Base-by-base conservation (phyloP, 1,140 invertebrate species). In the Leguminivora glycinivorella region DNA sequence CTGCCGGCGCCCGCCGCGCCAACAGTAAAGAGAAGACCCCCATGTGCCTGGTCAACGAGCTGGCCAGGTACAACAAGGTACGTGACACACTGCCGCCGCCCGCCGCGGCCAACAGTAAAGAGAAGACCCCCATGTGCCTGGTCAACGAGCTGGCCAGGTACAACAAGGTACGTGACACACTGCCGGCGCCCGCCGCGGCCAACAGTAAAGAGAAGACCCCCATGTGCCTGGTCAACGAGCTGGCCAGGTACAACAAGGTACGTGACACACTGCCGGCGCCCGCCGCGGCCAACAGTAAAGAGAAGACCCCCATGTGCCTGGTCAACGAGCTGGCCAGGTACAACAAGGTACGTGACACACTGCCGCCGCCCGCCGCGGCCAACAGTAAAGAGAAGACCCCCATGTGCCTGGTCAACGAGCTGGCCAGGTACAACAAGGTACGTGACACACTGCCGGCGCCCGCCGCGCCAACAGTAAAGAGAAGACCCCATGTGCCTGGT, bases 401-500 rank as follows among this genome's bases (percentile, higher is more conserved):
- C 63, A 99, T 99, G 98, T 99, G 98, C 94, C 95, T 99, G 90
- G 96, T 99, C 78, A 99, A 99, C 88, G 98, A 99, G 92, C 93
- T 99, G 87, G 97, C 98, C 82, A 94, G 98, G 92, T 99, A 96
- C 92, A 99, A 99, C 91, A 98, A 98, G 93, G 96, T 97, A 84
- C 78, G 71, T 40, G 34, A 14, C 12, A 38, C 10, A n/a, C n/a
- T n/a, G n/a, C 69, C 78, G 72, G 52, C 83, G 85, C 88, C 81
- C 84, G 83, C 86, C 92, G 91, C 82, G 84, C 94, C 92, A 95
- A 95, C 93, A 95, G 94, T 93, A 97, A 97, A 95, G 98, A 99
- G 93, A 99, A 99, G 93, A 99, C 98, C 78, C 98, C 98, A 99
- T 99, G 98, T 99, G 98, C 94, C 95, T 99, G 90, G 96, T 99